These are phyloP conservation scores for Drosophila ustulata DNA, from an alignment of 2,888 invertebrate species.

Conservation along the genomic window DNA sequence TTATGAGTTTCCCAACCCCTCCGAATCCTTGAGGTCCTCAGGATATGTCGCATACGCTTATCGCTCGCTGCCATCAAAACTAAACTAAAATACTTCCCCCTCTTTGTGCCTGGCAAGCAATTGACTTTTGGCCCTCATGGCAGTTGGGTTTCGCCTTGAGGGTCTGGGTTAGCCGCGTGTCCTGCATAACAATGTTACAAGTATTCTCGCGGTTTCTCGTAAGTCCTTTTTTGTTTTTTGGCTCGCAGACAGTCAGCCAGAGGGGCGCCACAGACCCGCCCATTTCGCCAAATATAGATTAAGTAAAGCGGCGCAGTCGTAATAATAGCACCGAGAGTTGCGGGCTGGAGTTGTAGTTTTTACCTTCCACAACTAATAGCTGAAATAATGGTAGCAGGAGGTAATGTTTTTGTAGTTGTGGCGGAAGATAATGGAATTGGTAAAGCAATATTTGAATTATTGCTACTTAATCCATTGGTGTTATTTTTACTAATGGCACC, in stretches of 20 bases:
- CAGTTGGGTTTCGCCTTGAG: neutral
- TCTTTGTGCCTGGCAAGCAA: neutral
- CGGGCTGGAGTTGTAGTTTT: neutral
- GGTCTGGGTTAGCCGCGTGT: neutral
- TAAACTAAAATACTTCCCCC: slow-evolving; percentile 17
- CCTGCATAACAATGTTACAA: slow-evolving; percentile 2
- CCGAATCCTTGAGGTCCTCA: neutral
- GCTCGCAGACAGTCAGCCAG: slow-evolving; percentile 1
- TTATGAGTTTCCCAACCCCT: slow-evolving; percentile 55
- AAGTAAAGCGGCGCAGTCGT: neutral
- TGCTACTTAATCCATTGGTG: neutral
- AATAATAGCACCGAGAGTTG: neutral
- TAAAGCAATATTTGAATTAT: neutral
- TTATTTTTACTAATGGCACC: neutral
- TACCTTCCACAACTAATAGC: neutral
- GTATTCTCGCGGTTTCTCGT: slow-evolving; percentile 8
- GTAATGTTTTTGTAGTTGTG: neutral
- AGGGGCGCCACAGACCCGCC: neutral
- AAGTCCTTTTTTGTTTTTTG: neutral
- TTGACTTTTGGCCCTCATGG: slow-evolving; percentile 3
- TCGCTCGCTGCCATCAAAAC: slow-evolving; percentile 58
- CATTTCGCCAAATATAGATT: neutral
- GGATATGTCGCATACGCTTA: slow-evolving; percentile 54
- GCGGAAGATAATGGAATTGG: neutral
- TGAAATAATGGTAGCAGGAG: neutral